Conservation (phyloP, 1,140 invertebrate species). For the Sinonovacula constricta region DNA sequence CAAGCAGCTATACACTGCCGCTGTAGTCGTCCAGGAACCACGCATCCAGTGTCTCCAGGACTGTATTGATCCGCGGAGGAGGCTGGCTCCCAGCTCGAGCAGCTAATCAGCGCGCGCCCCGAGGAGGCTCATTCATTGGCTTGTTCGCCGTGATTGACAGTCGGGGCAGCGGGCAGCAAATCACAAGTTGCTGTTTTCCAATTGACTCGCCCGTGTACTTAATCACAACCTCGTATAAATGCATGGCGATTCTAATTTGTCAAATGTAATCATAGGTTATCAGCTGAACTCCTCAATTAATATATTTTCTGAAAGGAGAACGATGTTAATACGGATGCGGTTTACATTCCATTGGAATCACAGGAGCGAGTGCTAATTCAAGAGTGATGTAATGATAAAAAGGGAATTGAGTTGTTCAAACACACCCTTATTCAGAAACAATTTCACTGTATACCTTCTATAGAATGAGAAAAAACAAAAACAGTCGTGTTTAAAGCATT, state of each 20-base stretch:
- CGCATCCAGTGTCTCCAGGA: too few relatives aligned
- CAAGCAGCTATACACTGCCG: too few relatives aligned
- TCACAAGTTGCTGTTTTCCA: slow-evolving; percentile 35
- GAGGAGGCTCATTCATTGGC: slow-evolving; percentile 49
- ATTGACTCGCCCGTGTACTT: slow-evolving; percentile 22
- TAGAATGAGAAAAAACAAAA: too few relatives aligned
- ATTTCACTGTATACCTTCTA: too few relatives aligned
- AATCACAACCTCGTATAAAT: slow-evolving; percentile 19
- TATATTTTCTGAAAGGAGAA: slow-evolving; percentile 14
- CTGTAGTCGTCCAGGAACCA: too few relatives aligned
- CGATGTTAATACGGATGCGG: not conserved
- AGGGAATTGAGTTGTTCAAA: too few relatives aligned
- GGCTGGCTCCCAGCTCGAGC: slow-evolving; percentile 45
- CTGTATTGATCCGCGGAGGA: too few relatives aligned
- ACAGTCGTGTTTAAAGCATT: too few relatives aligned
- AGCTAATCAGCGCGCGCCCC: slow-evolving; percentile 50
- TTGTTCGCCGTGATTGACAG: slow-evolving; percentile 50
- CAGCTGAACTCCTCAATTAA: slow-evolving; percentile 33
- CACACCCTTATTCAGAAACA: too few relatives aligned
- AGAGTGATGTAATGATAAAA: too few relatives aligned
- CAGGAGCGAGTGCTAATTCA: too few relatives aligned
- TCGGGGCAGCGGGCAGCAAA: slow-evolving; percentile 30
- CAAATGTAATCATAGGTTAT: slow-evolving; percentile 42
- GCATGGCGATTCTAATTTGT: slow-evolving; percentile 35
- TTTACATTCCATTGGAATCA: not conserved